Evolutionary conservation across 1,140 invertebrate genomes (phyloP).

Genomic region (Trachelipus rathkii): DNA sequence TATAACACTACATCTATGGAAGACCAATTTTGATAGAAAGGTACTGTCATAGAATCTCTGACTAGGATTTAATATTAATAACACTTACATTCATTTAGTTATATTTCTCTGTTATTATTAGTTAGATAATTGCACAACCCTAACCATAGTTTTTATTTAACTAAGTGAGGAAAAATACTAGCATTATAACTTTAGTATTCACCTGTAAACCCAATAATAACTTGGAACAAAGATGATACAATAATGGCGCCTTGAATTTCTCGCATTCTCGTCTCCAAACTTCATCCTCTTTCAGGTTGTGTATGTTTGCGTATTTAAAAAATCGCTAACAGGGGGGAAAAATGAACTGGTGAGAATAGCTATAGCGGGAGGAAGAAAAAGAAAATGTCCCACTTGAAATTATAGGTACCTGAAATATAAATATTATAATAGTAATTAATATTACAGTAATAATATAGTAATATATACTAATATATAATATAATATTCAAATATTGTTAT

Average conservation of each 20-base stretch:
- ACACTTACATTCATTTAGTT: too few relatives aligned
- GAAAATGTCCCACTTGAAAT: not conserved
- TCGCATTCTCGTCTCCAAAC: not conserved
- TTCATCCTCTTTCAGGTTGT: not conserved
- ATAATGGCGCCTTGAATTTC: not conserved
- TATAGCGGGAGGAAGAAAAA: not conserved
- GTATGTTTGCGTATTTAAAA: not conserved
- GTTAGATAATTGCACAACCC: not conserved
- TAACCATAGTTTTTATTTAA: not conserved
- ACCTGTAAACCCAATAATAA: not conserved
- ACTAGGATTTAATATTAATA: too few relatives aligned
- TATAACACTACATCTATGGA: too few relatives aligned
- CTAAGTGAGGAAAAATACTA: too few relatives aligned
- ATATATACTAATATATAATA: too few relatives aligned
- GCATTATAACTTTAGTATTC: not conserved
- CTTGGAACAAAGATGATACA: not conserved
- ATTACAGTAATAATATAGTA: too few relatives aligned
- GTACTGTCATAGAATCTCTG: too few relatives aligned
- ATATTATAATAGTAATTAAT: too few relatives aligned
- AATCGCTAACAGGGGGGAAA: not conserved
- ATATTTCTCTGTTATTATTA: too few relatives aligned
- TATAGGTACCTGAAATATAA: slow-evolving; percentile 10
- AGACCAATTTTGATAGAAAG: too few relatives aligned
- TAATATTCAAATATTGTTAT: too few relatives aligned
- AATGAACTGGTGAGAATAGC: not conserved